Percentiles rank a stretch among this genome's conserved stretches.
These are phyloP conservation scores for Heliocidaris tuberculata DNA, from an alignment of 35 echinoderm and acorn worm species.

Conservation along the genomic window DNA sequence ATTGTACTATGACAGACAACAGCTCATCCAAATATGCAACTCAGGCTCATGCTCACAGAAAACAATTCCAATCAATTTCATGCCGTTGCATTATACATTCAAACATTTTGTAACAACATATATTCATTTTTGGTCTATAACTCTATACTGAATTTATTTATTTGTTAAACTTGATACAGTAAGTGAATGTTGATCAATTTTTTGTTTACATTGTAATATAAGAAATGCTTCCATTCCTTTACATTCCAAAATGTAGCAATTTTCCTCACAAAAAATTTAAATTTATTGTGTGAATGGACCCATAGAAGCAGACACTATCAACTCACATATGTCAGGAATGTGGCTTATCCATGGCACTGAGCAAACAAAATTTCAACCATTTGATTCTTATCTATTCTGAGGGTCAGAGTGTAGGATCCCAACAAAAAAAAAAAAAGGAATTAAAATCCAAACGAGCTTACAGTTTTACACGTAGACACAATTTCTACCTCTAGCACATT, in stretches of 20 bases:
- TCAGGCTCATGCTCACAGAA: too few relatives aligned
- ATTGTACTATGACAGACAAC: background rate
- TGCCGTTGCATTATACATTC: too few relatives aligned
- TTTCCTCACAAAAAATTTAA: background rate
- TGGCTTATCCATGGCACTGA: slow-evolving; percentile 36
- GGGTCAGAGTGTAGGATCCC: background rate
- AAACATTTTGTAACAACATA: too few relatives aligned
- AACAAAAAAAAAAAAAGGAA: background rate
- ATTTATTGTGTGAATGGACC: background rate
- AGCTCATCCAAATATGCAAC: background rate
- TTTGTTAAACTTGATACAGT: too few relatives aligned
- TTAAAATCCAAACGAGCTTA: background rate
- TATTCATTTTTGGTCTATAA: too few relatives aligned
- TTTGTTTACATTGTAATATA: background rate
- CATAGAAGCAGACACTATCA: background rate
- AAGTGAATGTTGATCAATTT: background rate
- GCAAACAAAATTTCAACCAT: slow-evolving; percentile 15
- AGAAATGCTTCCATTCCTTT: background rate
- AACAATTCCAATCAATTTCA: too few relatives aligned
- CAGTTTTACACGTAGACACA: background rate
- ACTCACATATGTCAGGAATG: slow-evolving; percentile 19
- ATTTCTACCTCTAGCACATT: background rate
- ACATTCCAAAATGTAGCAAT: too few relatives aligned
- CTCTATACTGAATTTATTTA: too few relatives aligned
- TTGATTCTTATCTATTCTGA: background rate